phyloP scores from a whole-genome alignment of 37 sponge, comb jelly and placozoan species.

The Diacarnus erythraeanus region DNA sequence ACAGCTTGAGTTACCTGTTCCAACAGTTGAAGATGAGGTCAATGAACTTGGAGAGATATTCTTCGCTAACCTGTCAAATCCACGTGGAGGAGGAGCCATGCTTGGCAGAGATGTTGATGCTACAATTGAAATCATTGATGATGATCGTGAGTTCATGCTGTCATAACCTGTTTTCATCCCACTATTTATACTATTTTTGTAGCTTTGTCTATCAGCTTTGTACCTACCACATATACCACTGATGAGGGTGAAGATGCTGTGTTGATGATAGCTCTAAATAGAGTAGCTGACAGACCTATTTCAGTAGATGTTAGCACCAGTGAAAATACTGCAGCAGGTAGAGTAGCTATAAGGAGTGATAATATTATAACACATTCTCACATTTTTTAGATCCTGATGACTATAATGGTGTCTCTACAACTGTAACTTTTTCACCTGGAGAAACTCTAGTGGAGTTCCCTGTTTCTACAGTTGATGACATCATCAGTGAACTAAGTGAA shows the following conservation, averaged over 20 bases:
- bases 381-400: constrained; percentile 27
- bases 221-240: constrained; percentile 11
- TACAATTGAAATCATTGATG: constrained; percentile 21
- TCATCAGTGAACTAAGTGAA: constrained; percentile 23
- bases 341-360: no score
- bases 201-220: background rate
- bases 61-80: constrained; percentile 4
- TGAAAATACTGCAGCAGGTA: constrained; percentile 2
- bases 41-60: constrained; percentile 35
- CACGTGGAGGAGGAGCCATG: background rate
- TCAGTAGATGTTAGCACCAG: background rate
- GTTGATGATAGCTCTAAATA: constrained; percentile 4
- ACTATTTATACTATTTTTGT: no score
- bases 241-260: constrained; percentile 5
- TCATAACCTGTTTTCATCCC: no score
- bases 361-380: no score
- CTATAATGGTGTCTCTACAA: constrained; percentile 5
- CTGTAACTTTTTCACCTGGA: constrained; percentile 17
- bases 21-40: constrained; percentile 29
- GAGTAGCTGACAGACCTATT: background rate
- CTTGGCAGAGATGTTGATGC: constrained; percentile 1
- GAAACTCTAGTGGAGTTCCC: background rate
- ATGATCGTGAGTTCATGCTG: constrained; percentile 37
- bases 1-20: background rate
- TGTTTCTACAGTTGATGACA: constrained; percentile 31